Conservation (phyloP, 2,797 vertebrate species). For the Columba guinea region DNA sequence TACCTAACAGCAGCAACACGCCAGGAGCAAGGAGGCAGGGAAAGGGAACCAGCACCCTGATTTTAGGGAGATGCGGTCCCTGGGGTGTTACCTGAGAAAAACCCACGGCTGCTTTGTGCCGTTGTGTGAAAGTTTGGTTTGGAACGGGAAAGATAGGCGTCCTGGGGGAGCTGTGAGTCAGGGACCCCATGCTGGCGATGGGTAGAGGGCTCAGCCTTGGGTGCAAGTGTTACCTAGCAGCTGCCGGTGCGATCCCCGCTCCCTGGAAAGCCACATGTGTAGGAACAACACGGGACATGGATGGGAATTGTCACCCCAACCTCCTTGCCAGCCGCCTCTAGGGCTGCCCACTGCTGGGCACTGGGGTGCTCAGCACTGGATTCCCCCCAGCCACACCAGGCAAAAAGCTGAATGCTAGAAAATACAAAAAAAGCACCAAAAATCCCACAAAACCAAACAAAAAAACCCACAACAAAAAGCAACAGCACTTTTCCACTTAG, state of each 20-base stretch:
- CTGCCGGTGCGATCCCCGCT: rapidly evolving
- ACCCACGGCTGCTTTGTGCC: not conserved
- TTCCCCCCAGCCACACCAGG: not conserved
- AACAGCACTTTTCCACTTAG: rapidly evolving
- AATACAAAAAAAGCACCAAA: not conserved
- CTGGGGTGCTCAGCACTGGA: rapidly evolving
- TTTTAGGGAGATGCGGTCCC: not conserved
- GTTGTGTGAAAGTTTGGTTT: not conserved
- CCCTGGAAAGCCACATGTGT: rapidly evolving
- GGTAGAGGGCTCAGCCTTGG: not conserved
- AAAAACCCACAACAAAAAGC: not conserved
- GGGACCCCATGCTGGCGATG: not conserved
- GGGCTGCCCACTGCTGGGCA: rapidly evolving
- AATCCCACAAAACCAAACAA: not conserved
- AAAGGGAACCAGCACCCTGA: not conserved
- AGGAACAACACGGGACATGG: not conserved
- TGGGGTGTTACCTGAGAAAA: not conserved
- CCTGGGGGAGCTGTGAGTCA: not conserved
- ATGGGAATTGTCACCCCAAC: not conserved
- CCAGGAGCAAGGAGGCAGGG: not conserved
- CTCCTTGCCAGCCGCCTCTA: not conserved
- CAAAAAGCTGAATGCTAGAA: rapidly evolving
- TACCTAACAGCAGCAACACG: not conserved
- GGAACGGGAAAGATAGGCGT: rapidly evolving
- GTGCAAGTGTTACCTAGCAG: not conserved